Conservation (phyloP, 2,113 vertebrate species). For the Petromus typicus region DNA sequence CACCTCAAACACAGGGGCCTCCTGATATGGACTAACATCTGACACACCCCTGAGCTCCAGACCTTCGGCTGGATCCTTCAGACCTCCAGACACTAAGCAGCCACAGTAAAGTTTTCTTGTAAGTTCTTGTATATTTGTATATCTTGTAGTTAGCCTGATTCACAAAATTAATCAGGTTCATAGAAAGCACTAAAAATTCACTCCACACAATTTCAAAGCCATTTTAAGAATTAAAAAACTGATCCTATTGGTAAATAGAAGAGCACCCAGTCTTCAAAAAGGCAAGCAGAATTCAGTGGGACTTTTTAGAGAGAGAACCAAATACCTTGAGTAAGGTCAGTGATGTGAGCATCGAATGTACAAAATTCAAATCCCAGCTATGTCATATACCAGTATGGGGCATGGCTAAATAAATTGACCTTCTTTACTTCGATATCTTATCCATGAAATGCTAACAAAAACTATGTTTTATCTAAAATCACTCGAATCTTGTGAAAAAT, state of each 20-base stretch:
- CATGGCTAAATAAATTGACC: neutral
- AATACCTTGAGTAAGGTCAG: neutral
- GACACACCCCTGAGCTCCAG: neutral
- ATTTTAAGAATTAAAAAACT: neutral
- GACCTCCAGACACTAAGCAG: neutral
- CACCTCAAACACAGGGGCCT: neutral
- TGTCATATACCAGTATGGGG: neutral
- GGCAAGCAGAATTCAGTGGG: neutral
- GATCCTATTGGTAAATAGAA: neutral
- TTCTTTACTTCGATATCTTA: neutral
- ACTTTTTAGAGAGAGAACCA: neutral
- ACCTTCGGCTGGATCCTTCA: neutral
- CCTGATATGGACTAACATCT: neutral
- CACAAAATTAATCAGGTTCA: neutral
- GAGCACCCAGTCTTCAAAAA: neutral
- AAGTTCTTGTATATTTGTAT: neutral
- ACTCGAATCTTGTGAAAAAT: neutral
- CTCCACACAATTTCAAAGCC: neutral
- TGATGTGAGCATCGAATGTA: neutral
- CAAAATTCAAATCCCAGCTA: neutral
- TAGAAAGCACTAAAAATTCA: slow-evolving; percentile 2
- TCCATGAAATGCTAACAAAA: slow-evolving; percentile 11
- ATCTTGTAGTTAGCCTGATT: neutral
- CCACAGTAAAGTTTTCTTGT: neutral
- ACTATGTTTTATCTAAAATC: neutral